A percentile compares a stretch with the other conserved stretches of the same genome.
These are phyloP conservation scores for Limnephilus marmoratus DNA, from an alignment of 2,888 invertebrate species.

Conservation along the genomic window DNA sequence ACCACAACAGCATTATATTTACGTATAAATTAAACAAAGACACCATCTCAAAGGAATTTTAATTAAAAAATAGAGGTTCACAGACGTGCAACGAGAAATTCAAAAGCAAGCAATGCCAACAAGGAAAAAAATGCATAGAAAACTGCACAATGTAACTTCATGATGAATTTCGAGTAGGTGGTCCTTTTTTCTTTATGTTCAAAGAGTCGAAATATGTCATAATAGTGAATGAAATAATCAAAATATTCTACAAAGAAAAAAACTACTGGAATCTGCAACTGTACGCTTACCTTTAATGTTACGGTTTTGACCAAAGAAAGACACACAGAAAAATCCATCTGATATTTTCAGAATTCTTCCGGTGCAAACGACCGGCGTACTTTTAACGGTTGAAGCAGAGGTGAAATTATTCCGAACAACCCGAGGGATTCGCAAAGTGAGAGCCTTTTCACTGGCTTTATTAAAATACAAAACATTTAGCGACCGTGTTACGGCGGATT, in stretches of 20 bases:
- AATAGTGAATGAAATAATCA: too few relatives aligned
- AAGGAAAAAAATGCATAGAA: background rate
- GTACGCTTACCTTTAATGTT: background rate
- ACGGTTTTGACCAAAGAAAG: background rate
- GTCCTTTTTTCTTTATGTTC: background rate
- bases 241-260: background rate
- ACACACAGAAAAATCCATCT: background rate
- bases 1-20: background rate
- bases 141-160: background rate
- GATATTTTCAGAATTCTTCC: too few relatives aligned
- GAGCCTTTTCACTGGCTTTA: background rate
- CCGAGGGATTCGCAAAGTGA: background rate
- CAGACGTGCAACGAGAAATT: background rate
- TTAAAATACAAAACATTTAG: slow-evolving; percentile 31
- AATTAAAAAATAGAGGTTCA: background rate
- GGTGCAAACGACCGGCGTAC: background rate
- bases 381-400: background rate
- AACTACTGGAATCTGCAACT: background rate
- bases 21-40: background rate
- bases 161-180: background rate
- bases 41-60: background rate
- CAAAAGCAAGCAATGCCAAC: background rate
- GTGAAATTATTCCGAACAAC: background rate
- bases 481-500: background rate
- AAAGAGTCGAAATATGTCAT: background rate